These are phyloP conservation scores for Enteromius fasciolatus DNA, from an alignment of 2,797 vertebrate genomes.

Conservation along the genomic window DNA sequence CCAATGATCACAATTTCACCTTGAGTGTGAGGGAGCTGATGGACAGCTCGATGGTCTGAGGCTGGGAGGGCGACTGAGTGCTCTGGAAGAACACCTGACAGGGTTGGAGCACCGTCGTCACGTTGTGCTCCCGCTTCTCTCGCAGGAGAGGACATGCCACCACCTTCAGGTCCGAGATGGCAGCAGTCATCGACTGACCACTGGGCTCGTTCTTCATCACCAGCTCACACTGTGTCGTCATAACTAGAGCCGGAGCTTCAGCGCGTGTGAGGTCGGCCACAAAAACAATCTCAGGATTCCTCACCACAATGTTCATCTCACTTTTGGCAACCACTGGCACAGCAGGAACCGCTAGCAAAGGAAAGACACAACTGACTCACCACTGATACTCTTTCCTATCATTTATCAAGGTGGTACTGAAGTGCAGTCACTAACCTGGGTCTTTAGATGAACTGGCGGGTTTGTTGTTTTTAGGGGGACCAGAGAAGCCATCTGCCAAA, in stretches of 20 bases:
- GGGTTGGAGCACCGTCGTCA: constrained; percentile 92
- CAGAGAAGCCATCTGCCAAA: constrained; percentile 81
- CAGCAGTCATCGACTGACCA: constrained; percentile 83
- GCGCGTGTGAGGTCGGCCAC: constrained; percentile 95
- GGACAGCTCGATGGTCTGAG: constrained; percentile 85
- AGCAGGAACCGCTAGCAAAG: constrained; percentile 69
- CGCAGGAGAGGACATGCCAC: constrained; percentile 91
- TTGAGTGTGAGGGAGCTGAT: constrained; percentile 89
- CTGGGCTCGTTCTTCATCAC: constrained; percentile 80
- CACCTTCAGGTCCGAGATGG: constrained; percentile 88
- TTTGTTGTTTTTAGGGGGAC: constrained; percentile 73
- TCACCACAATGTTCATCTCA: constrained; percentile 87
- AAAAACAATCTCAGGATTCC: constrained; percentile 95
- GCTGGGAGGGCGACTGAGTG: constrained; percentile 72
- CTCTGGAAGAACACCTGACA: constrained; percentile 90
- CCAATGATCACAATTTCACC: constrained; percentile 72
- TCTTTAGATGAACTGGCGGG: constrained; percentile 79
- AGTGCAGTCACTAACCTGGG: constrained; percentile 71
- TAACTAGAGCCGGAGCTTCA: constrained; percentile 89
- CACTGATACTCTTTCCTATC: neutral
- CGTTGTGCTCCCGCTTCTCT: constrained; percentile 82
- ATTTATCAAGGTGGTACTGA: too few species aligned
- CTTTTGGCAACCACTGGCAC: constrained; percentile 76
- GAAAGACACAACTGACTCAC: neutral
- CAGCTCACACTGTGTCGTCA: constrained; percentile 91